Conservation (phyloP, 92 coral and sea anemone species). For the Heliopora coerulea region DNA sequence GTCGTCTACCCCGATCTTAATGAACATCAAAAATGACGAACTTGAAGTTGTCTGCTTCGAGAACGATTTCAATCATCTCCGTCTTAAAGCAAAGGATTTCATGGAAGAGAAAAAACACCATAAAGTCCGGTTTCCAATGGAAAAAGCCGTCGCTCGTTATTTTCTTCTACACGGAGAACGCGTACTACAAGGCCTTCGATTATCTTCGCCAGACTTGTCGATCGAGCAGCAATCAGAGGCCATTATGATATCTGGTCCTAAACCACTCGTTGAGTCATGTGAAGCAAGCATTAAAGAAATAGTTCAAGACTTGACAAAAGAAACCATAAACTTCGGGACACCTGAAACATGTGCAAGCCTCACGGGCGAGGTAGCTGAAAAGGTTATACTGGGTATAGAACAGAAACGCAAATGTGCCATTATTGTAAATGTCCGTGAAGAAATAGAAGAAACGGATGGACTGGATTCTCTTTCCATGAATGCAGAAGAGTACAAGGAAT, state of each 20-base stretch:
- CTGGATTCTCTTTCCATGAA: neutral
- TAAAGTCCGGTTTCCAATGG: neutral
- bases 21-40: conserved; percentile 1
- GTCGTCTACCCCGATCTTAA: neutral
- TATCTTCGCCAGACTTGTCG: neutral
- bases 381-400: conserved; percentile 5
- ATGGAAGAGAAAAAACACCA: conserved; percentile 5
- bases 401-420: conserved; percentile 18
- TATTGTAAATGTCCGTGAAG: conserved; percentile 2
- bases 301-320: neutral
- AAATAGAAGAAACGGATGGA: neutral
- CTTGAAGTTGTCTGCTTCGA: conserved; percentile 15
- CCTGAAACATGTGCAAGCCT: conserved; percentile 18
- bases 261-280: neutral
- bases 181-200: neutral
- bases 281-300: neutral
- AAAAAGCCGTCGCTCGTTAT: conserved; percentile 9
- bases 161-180: conserved; percentile 8
- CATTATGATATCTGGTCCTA: neutral
- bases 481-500: neutral
- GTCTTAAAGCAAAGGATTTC: conserved; percentile 3
- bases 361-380: neutral
- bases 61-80: conserved; percentile 10
- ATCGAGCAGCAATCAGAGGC: neutral
- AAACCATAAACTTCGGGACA: conserved; percentile 21